These are phyloP conservation scores for Amblyopsis rosae DNA, from an alignment of 2,113 vertebrate species.

Conservation along the genomic window DNA sequence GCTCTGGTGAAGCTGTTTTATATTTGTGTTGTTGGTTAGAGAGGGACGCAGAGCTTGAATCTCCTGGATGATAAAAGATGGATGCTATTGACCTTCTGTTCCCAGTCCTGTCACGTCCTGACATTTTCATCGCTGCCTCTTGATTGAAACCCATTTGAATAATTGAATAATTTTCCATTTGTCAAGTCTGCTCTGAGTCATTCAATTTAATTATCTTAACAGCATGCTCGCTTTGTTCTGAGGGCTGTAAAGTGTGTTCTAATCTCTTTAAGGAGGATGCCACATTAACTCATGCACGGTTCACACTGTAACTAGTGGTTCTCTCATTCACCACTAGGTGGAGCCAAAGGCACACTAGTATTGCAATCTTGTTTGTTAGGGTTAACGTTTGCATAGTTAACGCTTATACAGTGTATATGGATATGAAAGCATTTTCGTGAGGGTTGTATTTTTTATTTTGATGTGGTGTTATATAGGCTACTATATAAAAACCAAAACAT, in stretches of 20 bases:
- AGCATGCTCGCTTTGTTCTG: slow-evolving; percentile 44
- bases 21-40: slow-evolving; percentile 22
- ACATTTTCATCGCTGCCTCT: slow-evolving; percentile 38
- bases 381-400: too few species aligned
- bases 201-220: slow-evolving; percentile 68
- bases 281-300: slow-evolving; percentile 19
- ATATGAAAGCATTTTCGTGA: too few species aligned
- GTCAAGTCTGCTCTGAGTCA: slow-evolving; percentile 55
- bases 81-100: slow-evolving; percentile 30
- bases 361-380: background rate
- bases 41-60: slow-evolving; percentile 11
- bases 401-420: too few species aligned
- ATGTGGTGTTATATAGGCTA: too few species aligned
- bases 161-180: slow-evolving; percentile 59
- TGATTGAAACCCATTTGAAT: slow-evolving; percentile 62
- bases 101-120: slow-evolving; percentile 14
- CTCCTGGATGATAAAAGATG: slow-evolving; percentile 41
- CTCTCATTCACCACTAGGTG: slow-evolving; percentile 46
- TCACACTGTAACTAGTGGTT: background rate
- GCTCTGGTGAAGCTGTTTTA: background rate
- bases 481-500: too few species aligned
- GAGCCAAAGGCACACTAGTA: slow-evolving; percentile 23
- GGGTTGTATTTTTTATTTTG: too few species aligned
- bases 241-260: slow-evolving; percentile 49
- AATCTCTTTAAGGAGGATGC: slow-evolving; percentile 52